Evolutionary conservation across 2,113 vertebrate genomes (phyloP), one percentile per base, ranked within the genome.

Genomic region (Ctenomys sociabilis): DNA sequence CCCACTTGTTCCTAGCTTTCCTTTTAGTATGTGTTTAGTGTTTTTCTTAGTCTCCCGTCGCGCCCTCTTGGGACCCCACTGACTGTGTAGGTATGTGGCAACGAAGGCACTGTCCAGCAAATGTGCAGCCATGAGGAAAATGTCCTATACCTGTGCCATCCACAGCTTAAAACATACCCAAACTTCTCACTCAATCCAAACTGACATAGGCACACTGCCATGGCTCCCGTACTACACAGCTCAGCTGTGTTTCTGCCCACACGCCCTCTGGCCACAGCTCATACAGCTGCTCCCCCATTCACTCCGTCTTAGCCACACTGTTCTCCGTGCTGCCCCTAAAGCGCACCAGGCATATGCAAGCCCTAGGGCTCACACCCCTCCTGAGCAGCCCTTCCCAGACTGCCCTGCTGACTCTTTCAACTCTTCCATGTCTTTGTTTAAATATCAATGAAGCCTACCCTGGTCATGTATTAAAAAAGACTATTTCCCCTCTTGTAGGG

Each of bases 141-240:
- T 0, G 1, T 12, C 26, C 40, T 17, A 0, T 1, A 1, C 32
- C 57, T 9, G 19, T 8, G 49, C 81, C 4, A 2, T 61, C 22
- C 0, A 49, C 63, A 6, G 2, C 49, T 37, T 30, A 72, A 30
- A 66, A 77, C 0, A 3, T 32, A 4, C 73, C 2, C 26, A 59
- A 22, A 28, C 52, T 61, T 90, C 14, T n/a, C 3, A 61, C 22
- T 70, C 43, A 12, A 37, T 14, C 90, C 68, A 43, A 9, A 63
- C 35, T 84, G 37, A 78, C 88, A 73, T 5, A 35, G 30, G 45
- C 17, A 21, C 0, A 54, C 11, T 4, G 26, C 86, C 11, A 52
- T 0, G 9, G 75, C 26, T 81, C 30, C 61, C 63, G 11, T 1
- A 43, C 0, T 70, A 37, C 52, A 30, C 24, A 45, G 28, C 59